phyloP scores from a whole-genome alignment of 2,888 invertebrate genomes.

The Myopa tessellatipennis region DNA sequence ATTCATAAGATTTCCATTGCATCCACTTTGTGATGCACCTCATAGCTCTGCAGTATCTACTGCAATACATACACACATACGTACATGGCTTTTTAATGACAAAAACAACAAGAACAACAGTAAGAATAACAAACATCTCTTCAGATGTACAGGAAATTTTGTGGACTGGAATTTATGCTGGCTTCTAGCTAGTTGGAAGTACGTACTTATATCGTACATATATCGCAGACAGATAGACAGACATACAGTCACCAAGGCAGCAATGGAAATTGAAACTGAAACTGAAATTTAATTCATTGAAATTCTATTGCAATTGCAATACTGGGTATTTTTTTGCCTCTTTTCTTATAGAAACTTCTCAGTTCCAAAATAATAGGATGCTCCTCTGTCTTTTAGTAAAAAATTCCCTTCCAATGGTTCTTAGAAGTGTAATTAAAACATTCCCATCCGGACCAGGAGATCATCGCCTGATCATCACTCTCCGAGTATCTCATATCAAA shows the following conservation, averaged over 20 bases:
- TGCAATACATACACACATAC: not conserved
- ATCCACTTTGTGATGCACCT: slow-evolving; percentile 4
- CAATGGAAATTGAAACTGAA: slow-evolving; percentile 25
- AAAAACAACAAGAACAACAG: slow-evolving; percentile 8
- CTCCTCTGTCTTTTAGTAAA: too few species aligned
- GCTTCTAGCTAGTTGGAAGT: not conserved
- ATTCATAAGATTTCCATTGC: slow-evolving; percentile 28
- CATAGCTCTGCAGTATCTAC: not conserved
- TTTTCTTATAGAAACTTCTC: too few species aligned
- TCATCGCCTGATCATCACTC: too few species aligned
- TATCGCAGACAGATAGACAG: not conserved
- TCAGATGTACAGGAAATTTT: slow-evolving; percentile 23
- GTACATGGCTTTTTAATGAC: not conserved
- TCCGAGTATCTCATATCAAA: too few species aligned
- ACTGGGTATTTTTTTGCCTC: too few species aligned
- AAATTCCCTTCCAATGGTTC: too few species aligned
- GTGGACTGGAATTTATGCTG: slow-evolving; percentile 19
- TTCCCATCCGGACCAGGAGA: too few species aligned
- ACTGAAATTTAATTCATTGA: not conserved
- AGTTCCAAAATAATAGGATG: too few species aligned
- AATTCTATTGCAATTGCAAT: not conserved
- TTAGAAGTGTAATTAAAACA: too few species aligned
- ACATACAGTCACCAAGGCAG: not conserved
- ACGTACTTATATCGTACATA: not conserved
- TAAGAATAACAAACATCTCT: not conserved